Evolutionary conservation across 1,140 invertebrate species (phyloP).

Genomic region (Psix sp.): DNA sequence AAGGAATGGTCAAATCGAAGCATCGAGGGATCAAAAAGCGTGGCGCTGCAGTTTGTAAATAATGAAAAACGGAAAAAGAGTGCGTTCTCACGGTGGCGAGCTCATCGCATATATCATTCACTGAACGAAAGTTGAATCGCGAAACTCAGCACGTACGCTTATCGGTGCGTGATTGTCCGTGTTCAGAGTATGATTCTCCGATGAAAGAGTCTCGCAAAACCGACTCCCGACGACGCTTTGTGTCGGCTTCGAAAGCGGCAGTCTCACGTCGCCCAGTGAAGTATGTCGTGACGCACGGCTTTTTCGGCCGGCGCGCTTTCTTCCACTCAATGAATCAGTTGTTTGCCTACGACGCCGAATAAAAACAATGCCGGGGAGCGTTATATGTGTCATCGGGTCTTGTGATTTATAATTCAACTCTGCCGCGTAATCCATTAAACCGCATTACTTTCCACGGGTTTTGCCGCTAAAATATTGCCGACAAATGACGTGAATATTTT

Average conservation of each 20-base stretch:
- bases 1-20: neutral
- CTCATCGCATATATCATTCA: conserved; percentile 27
- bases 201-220: conserved; percentile 28
- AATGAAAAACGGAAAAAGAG: conserved; percentile 11
- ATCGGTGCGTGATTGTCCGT: conserved; percentile 35
- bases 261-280: conserved; percentile 11
- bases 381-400: conserved; percentile 33
- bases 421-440: conserved; percentile 45
- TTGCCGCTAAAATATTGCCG: conserved; percentile 25
- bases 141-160: conserved; percentile 36
- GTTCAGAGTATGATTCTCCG: conserved; percentile 21
- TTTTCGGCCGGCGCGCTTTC: no score
- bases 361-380: neutral
- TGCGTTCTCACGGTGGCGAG: conserved; percentile 7
- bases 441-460: conserved; percentile 28
- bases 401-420: conserved; percentile 47
- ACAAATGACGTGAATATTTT: conserved; percentile 45
- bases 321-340: no score
- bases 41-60: neutral
- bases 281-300: conserved; percentile 21
- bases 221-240: conserved; percentile 19
- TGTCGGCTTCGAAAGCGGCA: neutral
- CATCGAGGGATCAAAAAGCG: neutral
- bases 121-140: conserved; percentile 30
- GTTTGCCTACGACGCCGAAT: no score